phyloP scores from a whole-genome alignment of 2,113 vertebrate genomes.

The Phyllopteryx taeniolatus region DNA sequence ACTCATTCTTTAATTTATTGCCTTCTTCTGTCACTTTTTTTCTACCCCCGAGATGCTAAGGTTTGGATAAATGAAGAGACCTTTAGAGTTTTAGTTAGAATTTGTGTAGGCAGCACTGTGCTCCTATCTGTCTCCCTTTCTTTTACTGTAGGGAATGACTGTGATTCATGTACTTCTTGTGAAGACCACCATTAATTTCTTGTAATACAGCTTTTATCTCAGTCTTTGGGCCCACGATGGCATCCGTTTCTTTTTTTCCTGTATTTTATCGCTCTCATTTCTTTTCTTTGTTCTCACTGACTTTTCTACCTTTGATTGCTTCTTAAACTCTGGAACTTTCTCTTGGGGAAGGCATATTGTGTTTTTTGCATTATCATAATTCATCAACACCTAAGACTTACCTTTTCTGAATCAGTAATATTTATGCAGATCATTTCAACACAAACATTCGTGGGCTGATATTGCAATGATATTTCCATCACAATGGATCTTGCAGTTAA shows the following conservation, averaged over 20 bases:
- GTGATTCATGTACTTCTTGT: constrained; percentile 95
- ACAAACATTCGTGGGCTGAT: not conserved
- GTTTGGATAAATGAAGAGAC: constrained; percentile 86
- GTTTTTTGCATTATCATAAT: not conserved
- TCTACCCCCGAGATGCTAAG: constrained; percentile 73
- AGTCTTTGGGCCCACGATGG: constrained; percentile 84
- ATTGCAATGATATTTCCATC: too few species aligned
- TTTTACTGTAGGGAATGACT: constrained; percentile 84
- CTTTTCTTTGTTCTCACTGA: constrained; percentile 30
- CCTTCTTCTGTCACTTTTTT: constrained; percentile 72
- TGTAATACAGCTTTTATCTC: constrained; percentile 98
- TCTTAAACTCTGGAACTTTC: not conserved
- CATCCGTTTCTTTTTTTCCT: constrained; percentile 56
- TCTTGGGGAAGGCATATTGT: constrained; percentile 6
- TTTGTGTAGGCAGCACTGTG: constrained; percentile 84
- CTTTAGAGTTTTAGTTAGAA: constrained; percentile 91
- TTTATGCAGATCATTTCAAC: not conserved
- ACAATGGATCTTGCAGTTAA: too few species aligned
- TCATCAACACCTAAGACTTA: not conserved
- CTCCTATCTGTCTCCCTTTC: constrained; percentile 80
- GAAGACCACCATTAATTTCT: constrained; percentile 95
- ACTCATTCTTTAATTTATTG: constrained; percentile 77
- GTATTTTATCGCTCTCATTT: not conserved
- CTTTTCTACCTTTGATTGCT: constrained; percentile 12
- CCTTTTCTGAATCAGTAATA: not conserved